phyloP scores from a whole-genome alignment of 2,797 vertebrate species.

The Periophthalmus magnuspinnatus region DNA sequence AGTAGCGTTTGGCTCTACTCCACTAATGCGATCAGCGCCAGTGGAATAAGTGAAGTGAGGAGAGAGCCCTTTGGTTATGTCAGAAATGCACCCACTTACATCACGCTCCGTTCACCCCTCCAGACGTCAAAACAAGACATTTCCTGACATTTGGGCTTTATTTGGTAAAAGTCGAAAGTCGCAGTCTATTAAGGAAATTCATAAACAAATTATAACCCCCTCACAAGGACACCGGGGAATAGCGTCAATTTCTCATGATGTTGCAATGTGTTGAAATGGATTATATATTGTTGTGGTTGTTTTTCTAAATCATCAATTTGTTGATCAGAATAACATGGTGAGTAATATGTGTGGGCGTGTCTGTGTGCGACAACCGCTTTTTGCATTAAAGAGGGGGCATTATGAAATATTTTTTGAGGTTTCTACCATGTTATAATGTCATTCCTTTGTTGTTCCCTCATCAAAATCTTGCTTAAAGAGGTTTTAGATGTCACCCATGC shows the following conservation, averaged over 20 bases:
- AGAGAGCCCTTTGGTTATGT: conserved; percentile 1
- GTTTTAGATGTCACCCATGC: too few species aligned
- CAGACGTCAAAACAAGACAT: conserved; percentile 12
- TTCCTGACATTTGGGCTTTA: neutral
- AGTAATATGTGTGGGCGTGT: too few species aligned
- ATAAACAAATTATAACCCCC: neutral
- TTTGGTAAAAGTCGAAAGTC: neutral
- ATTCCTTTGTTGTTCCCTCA: too few species aligned
- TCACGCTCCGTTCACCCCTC: neutral
- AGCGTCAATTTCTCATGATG: neutral
- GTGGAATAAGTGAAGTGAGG: neutral
- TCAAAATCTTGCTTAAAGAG: too few species aligned
- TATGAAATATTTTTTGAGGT: too few species aligned
- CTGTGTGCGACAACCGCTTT: too few species aligned
- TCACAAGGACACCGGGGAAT: conserved; percentile 34
- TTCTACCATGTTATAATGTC: too few species aligned
- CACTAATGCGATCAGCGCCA: conserved; percentile 11
- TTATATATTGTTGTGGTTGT: too few species aligned
- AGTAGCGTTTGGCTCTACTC: neutral
- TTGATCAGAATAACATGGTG: too few species aligned
- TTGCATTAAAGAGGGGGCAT: too few species aligned
- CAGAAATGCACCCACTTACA: conserved; percentile 4
- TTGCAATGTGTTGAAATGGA: neutral
- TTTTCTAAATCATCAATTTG: too few species aligned
- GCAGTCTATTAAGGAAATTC: neutral